These are phyloP conservation scores for Lordiphosa fenestrarum DNA, from an alignment of 2,888 invertebrate genomes.

Conservation along the genomic window DNA sequence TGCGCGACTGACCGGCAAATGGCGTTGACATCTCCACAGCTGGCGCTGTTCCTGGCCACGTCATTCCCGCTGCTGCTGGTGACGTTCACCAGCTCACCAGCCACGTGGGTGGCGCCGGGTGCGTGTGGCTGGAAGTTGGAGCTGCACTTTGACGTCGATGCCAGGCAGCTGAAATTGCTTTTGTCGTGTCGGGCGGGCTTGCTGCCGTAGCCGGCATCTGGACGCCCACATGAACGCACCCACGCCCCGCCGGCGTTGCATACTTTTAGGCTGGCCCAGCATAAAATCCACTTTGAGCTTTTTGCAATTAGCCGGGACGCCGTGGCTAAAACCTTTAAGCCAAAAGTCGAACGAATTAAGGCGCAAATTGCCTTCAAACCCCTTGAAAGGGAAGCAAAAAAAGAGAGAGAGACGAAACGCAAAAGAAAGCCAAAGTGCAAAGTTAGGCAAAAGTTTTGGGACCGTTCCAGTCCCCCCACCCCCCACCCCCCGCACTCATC, in stretches of 20 bases:
- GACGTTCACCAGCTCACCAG: constrained; percentile 2
- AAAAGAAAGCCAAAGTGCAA: constrained; percentile 38
- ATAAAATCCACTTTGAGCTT: constrained; percentile 43
- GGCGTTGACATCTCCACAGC: constrained; percentile 6
- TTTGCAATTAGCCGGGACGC: constrained; percentile 39
- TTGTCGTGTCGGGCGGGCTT: constrained; percentile 15
- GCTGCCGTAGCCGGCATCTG: constrained; percentile 11
- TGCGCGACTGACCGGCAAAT: constrained; percentile 13
- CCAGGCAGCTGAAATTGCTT: constrained; percentile 36
- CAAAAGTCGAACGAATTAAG: constrained; percentile 58
- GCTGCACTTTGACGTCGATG: constrained; percentile 40
- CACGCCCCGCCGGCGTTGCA: constrained; percentile 23
- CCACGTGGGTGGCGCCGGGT: background rate
- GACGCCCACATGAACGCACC: background rate
- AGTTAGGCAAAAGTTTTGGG: constrained; percentile 36
- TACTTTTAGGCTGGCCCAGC: constrained; percentile 45
- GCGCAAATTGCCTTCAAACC: constrained; percentile 48
- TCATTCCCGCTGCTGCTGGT: background rate
- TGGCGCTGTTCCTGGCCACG: constrained; percentile 3
- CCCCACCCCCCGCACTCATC: constrained; percentile 9
- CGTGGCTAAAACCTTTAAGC: constrained; percentile 47
- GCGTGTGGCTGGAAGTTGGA: background rate
- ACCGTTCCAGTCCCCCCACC: constrained; percentile 15
- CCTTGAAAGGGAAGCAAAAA: background rate
- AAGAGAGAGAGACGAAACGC: constrained; percentile 16